Evolutionary conservation across 1,140 invertebrate genomes (phyloP).

Genomic region (Hypsibius dujardini): DNA sequence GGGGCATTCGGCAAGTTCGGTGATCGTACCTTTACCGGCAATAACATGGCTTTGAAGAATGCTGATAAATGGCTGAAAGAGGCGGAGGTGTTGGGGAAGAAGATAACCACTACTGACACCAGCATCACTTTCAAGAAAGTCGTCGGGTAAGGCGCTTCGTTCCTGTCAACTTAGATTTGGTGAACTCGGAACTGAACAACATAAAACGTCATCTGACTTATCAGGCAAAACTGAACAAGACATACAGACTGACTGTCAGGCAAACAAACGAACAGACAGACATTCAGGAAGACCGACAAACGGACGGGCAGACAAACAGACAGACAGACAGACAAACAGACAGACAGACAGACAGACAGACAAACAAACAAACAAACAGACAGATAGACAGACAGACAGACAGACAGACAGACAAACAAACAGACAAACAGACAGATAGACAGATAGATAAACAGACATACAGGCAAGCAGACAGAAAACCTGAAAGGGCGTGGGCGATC

Average conservation of each 20-base stretch:
- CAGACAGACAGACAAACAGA: too few relatives aligned
- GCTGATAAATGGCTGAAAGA: slow-evolving; percentile 7
- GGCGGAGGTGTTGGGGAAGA: not conserved
- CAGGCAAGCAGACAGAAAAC: not conserved
- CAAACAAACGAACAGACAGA: not conserved
- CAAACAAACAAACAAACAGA: too few relatives aligned
- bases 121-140: not conserved
- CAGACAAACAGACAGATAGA: not conserved
- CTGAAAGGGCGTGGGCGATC: not conserved
- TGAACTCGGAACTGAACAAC: not conserved
- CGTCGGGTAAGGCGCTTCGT: not conserved
- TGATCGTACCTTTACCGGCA: not conserved
- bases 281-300: not conserved
- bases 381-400: too few relatives aligned
- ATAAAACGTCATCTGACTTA: not conserved
- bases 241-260: not conserved
- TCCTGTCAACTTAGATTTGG: not conserved
- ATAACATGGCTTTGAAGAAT: slow-evolving; percentile 3
- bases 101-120: not conserved
- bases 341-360: too few relatives aligned
- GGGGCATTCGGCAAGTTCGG: slow-evolving; percentile 10
- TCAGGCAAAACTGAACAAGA: not conserved
- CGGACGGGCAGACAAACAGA: not conserved
- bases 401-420: too few relatives aligned
- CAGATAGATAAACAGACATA: not conserved